phyloP scores from a whole-genome alignment of 2,113 vertebrate species.

The Danio rerio region GRCz12tu NC_133186.1:28335001-28335500 shows the following conservation, averaged over 20 bases:
- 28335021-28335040: slow-evolving; percentile 58
- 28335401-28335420: neutral
- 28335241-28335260: slow-evolving; percentile 45
- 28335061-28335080: slow-evolving; percentile 71
- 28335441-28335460: neutral
- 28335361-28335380: neutral
- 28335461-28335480: neutral
- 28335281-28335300: slow-evolving; percentile 20
- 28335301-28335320: slow-evolving; percentile 20
- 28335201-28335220: slow-evolving; percentile 60
- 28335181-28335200: slow-evolving; percentile 61
- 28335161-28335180: slow-evolving; percentile 72
- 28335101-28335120: slow-evolving; percentile 80
- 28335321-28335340: slow-evolving; percentile 39
- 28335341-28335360: slow-evolving; percentile 18
- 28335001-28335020: neutral
- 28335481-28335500: neutral
- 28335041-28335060: slow-evolving; percentile 53
- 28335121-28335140: slow-evolving; percentile 71
- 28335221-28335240: slow-evolving; percentile 49
- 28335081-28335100: slow-evolving; percentile 70
- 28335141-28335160: slow-evolving; percentile 71
- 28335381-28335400: neutral
- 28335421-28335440: neutral
- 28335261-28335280: slow-evolving; percentile 55